Evolutionary conservation across 1,140 invertebrate genomes (phyloP), one percentile per base, ranked within the genome.

Genomic region (Macrobrachium rosenbergii): DNA sequence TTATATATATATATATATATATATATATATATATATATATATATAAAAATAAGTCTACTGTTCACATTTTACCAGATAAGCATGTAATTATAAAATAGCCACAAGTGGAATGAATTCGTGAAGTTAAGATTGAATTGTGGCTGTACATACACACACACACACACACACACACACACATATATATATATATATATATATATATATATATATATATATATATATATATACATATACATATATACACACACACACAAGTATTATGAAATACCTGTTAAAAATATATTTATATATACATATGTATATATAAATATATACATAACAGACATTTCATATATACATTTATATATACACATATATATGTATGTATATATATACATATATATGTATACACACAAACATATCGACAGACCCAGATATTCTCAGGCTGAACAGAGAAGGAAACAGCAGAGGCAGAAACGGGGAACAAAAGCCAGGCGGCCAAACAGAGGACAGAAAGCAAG

Each of bases 1-100:
- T n/a, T 69, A 69, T 69, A 69, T 69, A 69, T 69, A 69, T n/a
- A 69, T 69, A 69, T 69, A 17, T n/a, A 69, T 69, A 17, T 69
- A n/a, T 69, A 17, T 69, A 69, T n/a, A n/a, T n/a, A n/a, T n/a
- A n/a, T n/a, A n/a, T n/a, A n/a, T n/a, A n/a, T n/a, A n/a, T n/a
- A n/a, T n/a, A n/a, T n/a, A n/a, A n/a, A n/a, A n/a, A n/a, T n/a
- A n/a, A n/a, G n/a, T n/a, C n/a, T n/a, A n/a, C n/a, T n/a, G n/a
- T n/a, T n/a, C n/a, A n/a, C n/a, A n/a, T n/a, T n/a, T n/a, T n/a
- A n/a, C n/a, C n/a, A n/a, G n/a, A n/a, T n/a, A n/a, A n/a, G n/a
- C n/a, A n/a, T n/a, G n/a, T n/a, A n/a, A n/a, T n/a, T n/a, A n/a
- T n/a, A n/a, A n/a, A n/a, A n/a, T n/a, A n/a, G n/a, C n/a, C n/a